phyloP scores from a whole-genome alignment of 2,113 vertebrate species.

The Chaetura pelagica region DNA sequence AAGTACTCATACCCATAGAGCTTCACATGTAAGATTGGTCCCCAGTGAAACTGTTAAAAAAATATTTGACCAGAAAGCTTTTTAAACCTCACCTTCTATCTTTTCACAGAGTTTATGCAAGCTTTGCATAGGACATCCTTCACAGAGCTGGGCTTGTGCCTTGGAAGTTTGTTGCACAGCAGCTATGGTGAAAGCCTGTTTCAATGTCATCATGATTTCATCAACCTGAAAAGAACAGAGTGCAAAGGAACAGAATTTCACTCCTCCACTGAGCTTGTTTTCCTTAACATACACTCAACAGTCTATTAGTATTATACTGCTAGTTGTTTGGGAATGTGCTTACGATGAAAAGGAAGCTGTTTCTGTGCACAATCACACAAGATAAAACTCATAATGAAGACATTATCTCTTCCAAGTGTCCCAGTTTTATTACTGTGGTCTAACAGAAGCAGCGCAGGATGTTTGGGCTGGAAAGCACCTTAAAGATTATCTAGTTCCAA shows the following conservation, averaged over 20 bases:
- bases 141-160: constrained; percentile 87
- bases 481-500: too few relatives aligned
- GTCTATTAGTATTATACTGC: neutral
- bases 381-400: neutral
- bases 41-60: neutral
- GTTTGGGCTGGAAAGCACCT: too few relatives aligned
- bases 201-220: constrained; percentile 98
- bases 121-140: constrained; percentile 90
- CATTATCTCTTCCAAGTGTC: neutral
- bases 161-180: constrained; percentile 87
- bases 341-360: neutral
- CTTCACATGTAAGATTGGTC: neutral
- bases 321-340: neutral
- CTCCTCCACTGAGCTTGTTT: neutral
- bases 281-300: neutral
- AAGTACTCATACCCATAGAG: neutral
- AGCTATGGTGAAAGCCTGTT: constrained; percentile 95
- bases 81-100: constrained; percentile 87
- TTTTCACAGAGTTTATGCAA: constrained; percentile 93
- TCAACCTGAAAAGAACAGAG: constrained; percentile 82
- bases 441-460: neutral
- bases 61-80: neutral
- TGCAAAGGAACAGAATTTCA: neutral
- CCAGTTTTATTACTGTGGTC: neutral
- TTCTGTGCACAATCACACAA: neutral